These are phyloP conservation scores for Adoxophyes honmai DNA, from an alignment of 1,140 invertebrate genomes.

Conservation along the genomic window DNA sequence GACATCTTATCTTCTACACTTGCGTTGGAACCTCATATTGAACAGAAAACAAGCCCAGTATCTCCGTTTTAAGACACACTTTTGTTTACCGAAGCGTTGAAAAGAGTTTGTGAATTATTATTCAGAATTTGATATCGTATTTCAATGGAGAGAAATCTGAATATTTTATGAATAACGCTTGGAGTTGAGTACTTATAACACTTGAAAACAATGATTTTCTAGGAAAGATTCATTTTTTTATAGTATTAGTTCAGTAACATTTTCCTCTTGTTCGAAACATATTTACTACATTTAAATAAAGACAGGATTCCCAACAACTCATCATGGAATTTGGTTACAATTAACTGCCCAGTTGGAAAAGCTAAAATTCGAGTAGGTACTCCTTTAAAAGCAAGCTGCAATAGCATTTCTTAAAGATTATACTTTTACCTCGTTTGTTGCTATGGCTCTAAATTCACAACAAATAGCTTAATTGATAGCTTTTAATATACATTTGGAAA, in stretches of 20 bases:
- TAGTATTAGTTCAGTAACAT: background rate
- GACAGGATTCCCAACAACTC: too few relatives aligned
- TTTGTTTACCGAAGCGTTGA: background rate
- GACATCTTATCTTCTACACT: conserved; percentile 53
- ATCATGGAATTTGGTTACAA: too few relatives aligned
- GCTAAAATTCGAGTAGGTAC: too few relatives aligned
- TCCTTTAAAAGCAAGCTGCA: too few relatives aligned
- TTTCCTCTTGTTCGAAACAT: background rate
- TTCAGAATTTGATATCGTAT: conserved; percentile 10
- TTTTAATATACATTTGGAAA: too few relatives aligned
- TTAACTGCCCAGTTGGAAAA: too few relatives aligned
- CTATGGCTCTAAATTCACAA: too few relatives aligned
- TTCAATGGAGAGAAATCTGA: background rate
- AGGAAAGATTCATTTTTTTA: background rate
- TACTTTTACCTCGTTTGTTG: too few relatives aligned
- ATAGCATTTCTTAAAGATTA: too few relatives aligned
- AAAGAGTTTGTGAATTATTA: background rate
- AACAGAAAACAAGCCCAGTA: background rate
- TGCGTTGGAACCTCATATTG: background rate
- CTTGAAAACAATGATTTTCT: conserved; percentile 7
- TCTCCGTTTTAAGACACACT: background rate
- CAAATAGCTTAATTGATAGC: too few relatives aligned
- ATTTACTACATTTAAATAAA: too few relatives aligned
- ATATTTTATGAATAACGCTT: background rate
- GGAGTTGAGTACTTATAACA: background rate